These are phyloP conservation scores for Cheilosia soror DNA, from an alignment of 2,888 invertebrate genomes.

Conservation along the genomic window DNA sequence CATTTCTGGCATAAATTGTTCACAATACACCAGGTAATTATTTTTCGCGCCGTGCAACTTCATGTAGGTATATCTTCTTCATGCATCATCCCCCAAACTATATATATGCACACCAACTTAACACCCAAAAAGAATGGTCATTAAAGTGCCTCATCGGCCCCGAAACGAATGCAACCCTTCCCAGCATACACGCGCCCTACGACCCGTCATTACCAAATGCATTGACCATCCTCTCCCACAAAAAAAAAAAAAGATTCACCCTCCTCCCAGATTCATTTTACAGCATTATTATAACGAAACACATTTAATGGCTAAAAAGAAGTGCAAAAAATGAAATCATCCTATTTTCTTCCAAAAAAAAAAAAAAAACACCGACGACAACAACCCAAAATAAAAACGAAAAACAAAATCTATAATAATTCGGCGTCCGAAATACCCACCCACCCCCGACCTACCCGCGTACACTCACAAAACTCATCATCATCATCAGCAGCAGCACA, in stretches of 20 bases:
- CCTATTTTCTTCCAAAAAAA: constrained; percentile 71
- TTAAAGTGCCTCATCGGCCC: constrained; percentile 45
- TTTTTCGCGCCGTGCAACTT: constrained; percentile 77
- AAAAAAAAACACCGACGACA: constrained; percentile 48
- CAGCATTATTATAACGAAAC: constrained; percentile 73
- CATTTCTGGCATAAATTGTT: constrained; percentile 12
- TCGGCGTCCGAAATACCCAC: constrained; percentile 53
- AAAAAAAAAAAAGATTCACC: constrained; percentile 14
- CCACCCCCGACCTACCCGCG: constrained; percentile 12
- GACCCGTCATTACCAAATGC: constrained; percentile 71
- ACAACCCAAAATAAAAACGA: constrained; percentile 60
- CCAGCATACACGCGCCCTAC: constrained; percentile 45
- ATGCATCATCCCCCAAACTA: constrained; percentile 59
- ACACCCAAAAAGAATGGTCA: constrained; percentile 54
- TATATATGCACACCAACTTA: constrained; percentile 16
- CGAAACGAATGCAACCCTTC: constrained; percentile 27
- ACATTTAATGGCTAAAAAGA: constrained; percentile 70
- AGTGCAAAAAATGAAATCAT: constrained; percentile 57
- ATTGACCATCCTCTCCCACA: constrained; percentile 64
- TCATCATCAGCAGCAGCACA: constrained; percentile 46
- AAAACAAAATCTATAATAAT: constrained; percentile 71
- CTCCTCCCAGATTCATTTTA: constrained; percentile 48
- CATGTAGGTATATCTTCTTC: constrained; percentile 77
- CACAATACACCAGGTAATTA: constrained; percentile 53
- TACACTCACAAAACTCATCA: constrained; percentile 22